Percentiles rank a stretch among this genome's conserved stretches.
phyloP scores from a whole-genome alignment of 2,888 invertebrate genomes.

The Trachelus stipa region DNA sequence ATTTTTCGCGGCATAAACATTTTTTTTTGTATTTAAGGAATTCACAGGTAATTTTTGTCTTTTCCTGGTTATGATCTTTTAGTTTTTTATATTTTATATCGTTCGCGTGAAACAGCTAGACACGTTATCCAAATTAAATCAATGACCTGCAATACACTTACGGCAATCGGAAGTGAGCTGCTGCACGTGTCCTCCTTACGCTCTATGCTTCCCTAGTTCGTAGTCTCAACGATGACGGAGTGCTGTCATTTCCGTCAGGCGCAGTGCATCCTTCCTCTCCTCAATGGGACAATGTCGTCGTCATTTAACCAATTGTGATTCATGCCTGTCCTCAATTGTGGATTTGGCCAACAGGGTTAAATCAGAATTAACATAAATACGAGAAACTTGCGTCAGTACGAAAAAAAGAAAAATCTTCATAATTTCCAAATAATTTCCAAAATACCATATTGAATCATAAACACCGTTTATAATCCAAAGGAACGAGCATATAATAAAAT shows the following conservation, averaged over 20 bases:
- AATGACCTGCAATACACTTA: background rate
- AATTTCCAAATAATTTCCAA: background rate
- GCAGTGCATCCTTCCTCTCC: constrained; percentile 27
- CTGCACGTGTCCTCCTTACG: constrained; percentile 11
- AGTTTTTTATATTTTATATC: background rate
- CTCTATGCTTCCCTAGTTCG: constrained; percentile 34
- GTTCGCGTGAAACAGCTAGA: background rate
- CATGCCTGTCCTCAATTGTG: background rate
- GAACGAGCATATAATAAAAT: background rate
- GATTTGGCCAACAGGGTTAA: background rate
- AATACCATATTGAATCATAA: background rate
- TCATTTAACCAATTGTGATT: background rate
- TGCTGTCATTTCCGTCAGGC: constrained; percentile 44
- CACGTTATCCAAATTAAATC: background rate
- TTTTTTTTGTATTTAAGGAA: background rate
- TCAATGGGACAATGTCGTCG: background rate
- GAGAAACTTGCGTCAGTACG: background rate
- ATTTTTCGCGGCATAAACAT: background rate
- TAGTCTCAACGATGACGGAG: constrained; percentile 39
- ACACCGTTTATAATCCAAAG: background rate
- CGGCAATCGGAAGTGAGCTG: background rate
- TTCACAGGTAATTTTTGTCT: background rate
- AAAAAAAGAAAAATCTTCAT: too few species aligned
- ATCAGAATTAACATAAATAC: background rate
- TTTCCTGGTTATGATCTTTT: background rate